Conservation (phyloP, 2,888 invertebrate genomes). For the Rhagophthalmus giganteus region DNA sequence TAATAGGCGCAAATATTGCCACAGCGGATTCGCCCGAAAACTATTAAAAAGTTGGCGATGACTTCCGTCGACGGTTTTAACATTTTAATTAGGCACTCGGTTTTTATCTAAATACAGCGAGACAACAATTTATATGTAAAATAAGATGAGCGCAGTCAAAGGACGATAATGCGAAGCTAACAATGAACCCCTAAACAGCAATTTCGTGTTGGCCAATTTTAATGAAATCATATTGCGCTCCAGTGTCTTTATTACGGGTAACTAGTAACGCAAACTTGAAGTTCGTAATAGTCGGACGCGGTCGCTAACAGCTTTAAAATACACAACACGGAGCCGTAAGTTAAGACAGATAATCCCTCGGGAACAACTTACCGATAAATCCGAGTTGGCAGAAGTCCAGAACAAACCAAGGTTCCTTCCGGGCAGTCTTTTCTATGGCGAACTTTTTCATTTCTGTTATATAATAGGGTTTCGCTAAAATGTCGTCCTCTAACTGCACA, state of each 20-base stretch:
- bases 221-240: background rate
- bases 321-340: conserved; percentile 1
- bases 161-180: too few relatives aligned
- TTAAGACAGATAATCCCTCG: conserved; percentile 1
- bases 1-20: too few relatives aligned
- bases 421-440: conserved; percentile 74
- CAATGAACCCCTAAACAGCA: conserved; percentile 4
- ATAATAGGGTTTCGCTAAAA: conserved; percentile 83
- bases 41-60: too few relatives aligned
- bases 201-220: conserved; percentile 1
- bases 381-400: conserved; percentile 93
- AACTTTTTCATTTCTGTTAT: conserved; percentile 83
- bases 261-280: conserved; percentile 1
- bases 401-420: conserved; percentile 83
- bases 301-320: conserved; percentile 4
- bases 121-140: too few relatives aligned
- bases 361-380: conserved; percentile 74
- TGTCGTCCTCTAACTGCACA: conserved; percentile 92
- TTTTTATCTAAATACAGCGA: too few relatives aligned
- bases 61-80: too few relatives aligned
- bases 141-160: too few relatives aligned
- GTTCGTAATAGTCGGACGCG: background rate
- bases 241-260: background rate
- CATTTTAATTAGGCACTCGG: too few relatives aligned
- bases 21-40: too few relatives aligned